Conservation (phyloP, 2,113 vertebrate species). For the Ardeotis arabs region DNA sequence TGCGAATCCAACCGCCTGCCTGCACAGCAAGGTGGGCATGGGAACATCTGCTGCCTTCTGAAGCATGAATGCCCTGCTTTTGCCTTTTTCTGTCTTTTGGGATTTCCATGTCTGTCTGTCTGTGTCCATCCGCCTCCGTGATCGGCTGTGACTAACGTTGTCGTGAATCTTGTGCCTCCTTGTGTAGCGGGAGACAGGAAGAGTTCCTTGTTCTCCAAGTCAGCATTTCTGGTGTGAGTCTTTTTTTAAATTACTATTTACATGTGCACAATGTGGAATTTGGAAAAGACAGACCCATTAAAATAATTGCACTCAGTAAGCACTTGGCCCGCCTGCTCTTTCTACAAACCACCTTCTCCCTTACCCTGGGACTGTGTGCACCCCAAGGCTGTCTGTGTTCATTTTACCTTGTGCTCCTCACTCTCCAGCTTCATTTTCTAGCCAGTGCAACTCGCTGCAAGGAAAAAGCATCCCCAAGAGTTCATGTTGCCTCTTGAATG, state of each 20-base stretch:
- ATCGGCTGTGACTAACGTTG: background rate
- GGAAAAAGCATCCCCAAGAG: background rate
- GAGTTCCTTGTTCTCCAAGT: background rate
- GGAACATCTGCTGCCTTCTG: background rate
- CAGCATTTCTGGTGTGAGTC: background rate
- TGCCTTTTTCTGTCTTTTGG: background rate
- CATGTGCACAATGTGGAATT: background rate
- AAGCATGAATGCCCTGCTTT: background rate
- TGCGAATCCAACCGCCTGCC: background rate
- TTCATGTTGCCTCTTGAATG: background rate
- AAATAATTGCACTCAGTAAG: conserved; percentile 22
- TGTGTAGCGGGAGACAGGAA: background rate
- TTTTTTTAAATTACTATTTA: background rate
- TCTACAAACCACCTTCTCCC: background rate
- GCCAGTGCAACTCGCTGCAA: background rate
- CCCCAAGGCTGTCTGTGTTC: background rate
- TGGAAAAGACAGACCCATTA: conserved; percentile 42
- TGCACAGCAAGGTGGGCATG: background rate
- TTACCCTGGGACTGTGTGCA: background rate
- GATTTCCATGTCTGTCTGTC: background rate
- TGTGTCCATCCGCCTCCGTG: background rate
- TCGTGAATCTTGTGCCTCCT: background rate
- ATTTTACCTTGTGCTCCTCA: background rate
- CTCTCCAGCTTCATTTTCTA: background rate
- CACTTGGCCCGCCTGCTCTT: background rate